A percentile compares a stretch with the other conserved stretches of the same genome.
Conservation (phyloP, 2,113 vertebrate genomes). For the Hyaena hyaena region DNA sequence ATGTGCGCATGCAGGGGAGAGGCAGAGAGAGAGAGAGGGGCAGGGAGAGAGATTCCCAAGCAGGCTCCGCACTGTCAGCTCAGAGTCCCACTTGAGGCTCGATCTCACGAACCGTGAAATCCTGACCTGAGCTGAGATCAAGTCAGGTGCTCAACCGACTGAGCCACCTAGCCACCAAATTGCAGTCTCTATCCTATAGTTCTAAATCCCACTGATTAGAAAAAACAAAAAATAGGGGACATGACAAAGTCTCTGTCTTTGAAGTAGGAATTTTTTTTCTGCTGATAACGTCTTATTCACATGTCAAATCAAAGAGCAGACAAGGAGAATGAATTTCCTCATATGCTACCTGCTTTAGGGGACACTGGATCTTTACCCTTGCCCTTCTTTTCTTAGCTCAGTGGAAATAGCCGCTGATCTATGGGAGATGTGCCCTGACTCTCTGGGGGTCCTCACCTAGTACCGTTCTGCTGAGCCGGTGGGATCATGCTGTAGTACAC, state of each 20-base stretch:
- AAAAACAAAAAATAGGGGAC: not conserved
- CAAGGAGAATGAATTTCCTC: constrained; percentile 3
- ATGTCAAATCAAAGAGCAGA: not conserved
- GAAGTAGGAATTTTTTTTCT: not conserved
- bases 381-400: not conserved
- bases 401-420: not conserved
- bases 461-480: constrained; percentile 96
- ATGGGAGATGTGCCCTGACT: not conserved
- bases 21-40: too few relatives aligned
- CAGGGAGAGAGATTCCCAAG: too few relatives aligned
- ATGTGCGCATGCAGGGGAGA: too few relatives aligned
- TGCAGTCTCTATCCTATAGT: not conserved
- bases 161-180: not conserved
- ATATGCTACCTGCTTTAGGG: not conserved
- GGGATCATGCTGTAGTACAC: constrained; percentile 98
- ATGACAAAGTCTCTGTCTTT: constrained; percentile 6
- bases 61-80: too few relatives aligned
- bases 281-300: not conserved
- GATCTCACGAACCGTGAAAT: too few relatives aligned
- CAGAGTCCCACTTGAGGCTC: too few relatives aligned
- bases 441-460: constrained; percentile 87
- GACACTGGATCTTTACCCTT: not conserved
- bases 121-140: too few relatives aligned
- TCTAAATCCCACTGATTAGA: not conserved
- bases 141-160: too few relatives aligned